Conservation (phyloP, 2,113 vertebrate genomes). For the Mixornis gularis region DNA sequence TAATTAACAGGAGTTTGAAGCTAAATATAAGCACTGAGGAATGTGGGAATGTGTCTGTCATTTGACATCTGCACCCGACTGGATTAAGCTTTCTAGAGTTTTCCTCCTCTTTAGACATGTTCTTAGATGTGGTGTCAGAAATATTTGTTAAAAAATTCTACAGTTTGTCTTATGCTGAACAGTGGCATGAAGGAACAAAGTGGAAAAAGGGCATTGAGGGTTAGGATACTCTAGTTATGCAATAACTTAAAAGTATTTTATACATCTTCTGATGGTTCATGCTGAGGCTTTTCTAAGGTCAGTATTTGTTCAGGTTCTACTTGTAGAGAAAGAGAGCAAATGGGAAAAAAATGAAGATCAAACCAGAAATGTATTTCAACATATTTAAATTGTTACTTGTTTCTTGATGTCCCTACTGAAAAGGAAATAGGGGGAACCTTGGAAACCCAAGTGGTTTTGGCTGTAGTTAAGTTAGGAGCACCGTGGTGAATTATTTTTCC, state of each 20-base stretch:
- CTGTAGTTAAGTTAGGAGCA: background rate
- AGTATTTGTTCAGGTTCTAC: background rate
- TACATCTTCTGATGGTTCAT: background rate
- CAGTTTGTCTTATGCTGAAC: background rate
- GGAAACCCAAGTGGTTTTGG: background rate
- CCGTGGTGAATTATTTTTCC: slow-evolving; percentile 31
- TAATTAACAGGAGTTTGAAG: background rate
- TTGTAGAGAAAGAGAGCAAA: background rate
- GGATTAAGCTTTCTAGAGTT: background rate
- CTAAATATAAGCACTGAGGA: background rate
- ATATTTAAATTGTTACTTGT: slow-evolving; percentile 12
- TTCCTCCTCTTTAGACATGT: background rate
- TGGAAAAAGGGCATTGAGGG: background rate
- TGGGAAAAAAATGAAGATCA: background rate
- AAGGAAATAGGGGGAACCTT: background rate
- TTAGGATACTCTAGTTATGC: background rate
- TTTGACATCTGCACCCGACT: background rate
- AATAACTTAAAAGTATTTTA: background rate
- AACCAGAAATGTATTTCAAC: background rate
- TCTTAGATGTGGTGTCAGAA: background rate
- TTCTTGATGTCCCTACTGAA: background rate
- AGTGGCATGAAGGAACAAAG: background rate
- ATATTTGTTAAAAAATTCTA: background rate
- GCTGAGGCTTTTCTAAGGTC: background rate
- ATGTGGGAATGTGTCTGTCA: background rate